Percentiles rank a stretch among this genome's conserved stretches.
phyloP scores from a whole-genome alignment of 2,797 vertebrate genomes.

The Sus cebifrons region DNA sequence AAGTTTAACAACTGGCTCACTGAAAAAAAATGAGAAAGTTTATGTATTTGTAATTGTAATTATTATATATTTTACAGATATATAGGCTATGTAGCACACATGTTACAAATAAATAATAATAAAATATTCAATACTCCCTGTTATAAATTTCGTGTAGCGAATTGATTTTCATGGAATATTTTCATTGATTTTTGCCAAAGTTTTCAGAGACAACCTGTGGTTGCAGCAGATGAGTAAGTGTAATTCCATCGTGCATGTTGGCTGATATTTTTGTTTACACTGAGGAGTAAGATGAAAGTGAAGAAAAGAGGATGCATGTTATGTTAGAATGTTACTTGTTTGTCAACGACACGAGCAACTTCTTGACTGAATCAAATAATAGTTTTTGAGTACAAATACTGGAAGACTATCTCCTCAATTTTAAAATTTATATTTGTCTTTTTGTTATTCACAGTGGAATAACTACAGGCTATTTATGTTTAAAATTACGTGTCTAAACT shows the following conservation, averaged over 20 bases:
- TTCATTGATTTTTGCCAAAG: background rate
- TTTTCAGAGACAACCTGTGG: background rate
- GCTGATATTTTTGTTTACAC: slow-evolving; percentile 34
- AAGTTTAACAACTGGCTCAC: background rate
- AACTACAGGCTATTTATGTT: background rate
- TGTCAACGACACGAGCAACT: background rate
- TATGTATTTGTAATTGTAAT: background rate
- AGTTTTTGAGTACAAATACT: slow-evolving; percentile 5
- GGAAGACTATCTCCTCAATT: background rate
- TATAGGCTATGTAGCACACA: background rate
- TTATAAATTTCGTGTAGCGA: background rate
- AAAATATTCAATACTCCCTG: background rate
- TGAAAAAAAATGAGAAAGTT: background rate
- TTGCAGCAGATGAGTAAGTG: background rate
- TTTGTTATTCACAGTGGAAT: background rate
- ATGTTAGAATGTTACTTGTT: background rate
- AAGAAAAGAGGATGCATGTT: background rate
- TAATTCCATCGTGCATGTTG: background rate
- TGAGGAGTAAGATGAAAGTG: background rate
- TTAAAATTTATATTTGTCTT: background rate
- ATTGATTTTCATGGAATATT: slow-evolving; percentile 19
- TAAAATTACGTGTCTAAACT: too few species aligned
- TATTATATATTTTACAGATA: slow-evolving; percentile 21
- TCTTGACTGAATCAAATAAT: slow-evolving; percentile 14
- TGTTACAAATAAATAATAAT: slow-evolving; percentile 6